Conservation (phyloP, 2,113 vertebrate species). For the Ailurus styani region DNA sequence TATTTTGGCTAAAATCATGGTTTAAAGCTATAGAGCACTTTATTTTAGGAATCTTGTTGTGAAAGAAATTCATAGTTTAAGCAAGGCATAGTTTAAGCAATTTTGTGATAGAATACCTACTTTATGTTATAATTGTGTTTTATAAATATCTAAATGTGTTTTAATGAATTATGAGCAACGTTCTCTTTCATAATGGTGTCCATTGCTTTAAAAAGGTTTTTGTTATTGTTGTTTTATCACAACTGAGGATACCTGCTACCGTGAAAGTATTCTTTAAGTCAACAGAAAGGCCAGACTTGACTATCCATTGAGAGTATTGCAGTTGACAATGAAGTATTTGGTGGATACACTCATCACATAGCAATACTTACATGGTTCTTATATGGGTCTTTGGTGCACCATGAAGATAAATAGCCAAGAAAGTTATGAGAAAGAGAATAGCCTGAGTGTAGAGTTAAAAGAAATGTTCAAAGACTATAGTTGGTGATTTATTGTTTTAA, state of each 20-base stretch:
- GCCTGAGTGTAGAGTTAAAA: neutral
- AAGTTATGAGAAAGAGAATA: conserved; percentile 20
- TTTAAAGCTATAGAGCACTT: neutral
- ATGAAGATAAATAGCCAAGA: conserved; percentile 27
- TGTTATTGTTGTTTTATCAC: neutral
- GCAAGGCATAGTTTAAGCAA: neutral
- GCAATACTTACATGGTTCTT: neutral
- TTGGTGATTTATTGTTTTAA: conserved; percentile 65
- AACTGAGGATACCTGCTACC: neutral
- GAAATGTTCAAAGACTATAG: neutral
- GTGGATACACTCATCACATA: neutral
- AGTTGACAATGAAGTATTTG: neutral
- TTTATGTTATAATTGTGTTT: neutral
- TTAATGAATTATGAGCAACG: neutral
- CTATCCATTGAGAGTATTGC: neutral
- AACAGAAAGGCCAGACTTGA: neutral
- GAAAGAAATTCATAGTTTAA: neutral
- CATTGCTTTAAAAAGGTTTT: neutral
- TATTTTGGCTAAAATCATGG: neutral
- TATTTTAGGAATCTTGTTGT: neutral
- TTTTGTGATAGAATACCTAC: neutral
- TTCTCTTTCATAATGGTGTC: neutral
- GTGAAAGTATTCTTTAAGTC: neutral
- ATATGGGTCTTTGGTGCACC: neutral
- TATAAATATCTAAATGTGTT: neutral